A percentile compares a stretch with the other conserved stretches of the same genome.
Evolutionary conservation across 2,113 vertebrate genomes (phyloP).

Genomic region (Pseudorasbora parva): DNA sequence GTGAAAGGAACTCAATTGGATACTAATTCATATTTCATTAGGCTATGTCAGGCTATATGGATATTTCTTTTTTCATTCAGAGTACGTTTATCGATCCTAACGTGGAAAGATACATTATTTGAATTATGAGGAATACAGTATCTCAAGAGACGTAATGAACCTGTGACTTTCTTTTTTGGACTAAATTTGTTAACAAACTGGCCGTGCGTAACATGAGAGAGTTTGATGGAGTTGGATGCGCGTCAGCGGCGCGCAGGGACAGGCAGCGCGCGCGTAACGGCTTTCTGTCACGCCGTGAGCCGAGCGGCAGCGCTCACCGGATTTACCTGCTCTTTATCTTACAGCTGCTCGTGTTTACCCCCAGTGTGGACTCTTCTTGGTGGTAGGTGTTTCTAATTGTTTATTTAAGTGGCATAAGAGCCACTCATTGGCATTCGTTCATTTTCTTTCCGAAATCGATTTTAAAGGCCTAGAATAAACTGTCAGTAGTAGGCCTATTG

Average conservation of each 20-base stretch:
- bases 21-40: neutral
- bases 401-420: neutral
- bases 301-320: conserved; percentile 68
- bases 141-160: neutral
- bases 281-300: conserved; percentile 23
- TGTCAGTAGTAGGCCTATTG: neutral
- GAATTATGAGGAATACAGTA: neutral
- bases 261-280: neutral
- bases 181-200: neutral
- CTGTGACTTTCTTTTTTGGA: neutral
- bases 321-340: conserved; percentile 76
- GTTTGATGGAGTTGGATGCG: conserved; percentile 14
- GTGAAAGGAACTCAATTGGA: conserved; percentile 1
- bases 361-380: conserved; percentile 90
- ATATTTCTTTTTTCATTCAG: neutral
- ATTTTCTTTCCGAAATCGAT: neutral
- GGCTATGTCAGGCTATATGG: neutral
- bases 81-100: neutral
- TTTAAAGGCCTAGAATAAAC: neutral
- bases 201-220: neutral
- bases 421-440: neutral
- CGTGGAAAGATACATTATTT: neutral
- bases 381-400: conserved; percentile 80
- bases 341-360: conserved; percentile 87
- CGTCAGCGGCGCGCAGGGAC: neutral